Percentiles rank a stretch among this genome's conserved stretches.
phyloP scores from a whole-genome alignment of 2,888 invertebrate species.

The Cremastinae sp. region DNA sequence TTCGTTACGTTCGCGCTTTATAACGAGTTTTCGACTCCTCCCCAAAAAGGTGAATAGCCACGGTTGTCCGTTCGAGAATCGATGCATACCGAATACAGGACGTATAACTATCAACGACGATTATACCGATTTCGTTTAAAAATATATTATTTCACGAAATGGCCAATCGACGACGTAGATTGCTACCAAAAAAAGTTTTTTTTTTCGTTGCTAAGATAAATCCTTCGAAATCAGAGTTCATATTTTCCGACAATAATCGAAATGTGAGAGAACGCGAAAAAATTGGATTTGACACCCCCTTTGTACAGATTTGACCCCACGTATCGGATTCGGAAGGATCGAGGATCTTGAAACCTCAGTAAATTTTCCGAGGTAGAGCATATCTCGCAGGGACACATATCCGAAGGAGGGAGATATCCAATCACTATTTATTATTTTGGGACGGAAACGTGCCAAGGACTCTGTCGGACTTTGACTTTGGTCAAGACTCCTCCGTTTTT shows the following conservation, averaged over 20 bases:
- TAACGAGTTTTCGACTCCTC: constrained; percentile 44
- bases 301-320: constrained; percentile 23
- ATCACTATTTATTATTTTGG: constrained; percentile 61
- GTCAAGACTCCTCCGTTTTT: constrained; percentile 51
- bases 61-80: constrained; percentile 45
- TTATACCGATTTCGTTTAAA: not conserved
- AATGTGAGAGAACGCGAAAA: not conserved
- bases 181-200: no score
- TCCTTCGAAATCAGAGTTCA: no score
- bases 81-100: constrained; percentile 41
- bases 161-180: not conserved
- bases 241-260: not conserved
- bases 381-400: constrained; percentile 1
- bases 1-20: constrained; percentile 47
- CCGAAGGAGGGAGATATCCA: constrained; percentile 43
- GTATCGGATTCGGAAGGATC: constrained; percentile 30
- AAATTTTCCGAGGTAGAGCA: constrained; percentile 17
- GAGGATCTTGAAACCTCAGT: constrained; percentile 16
- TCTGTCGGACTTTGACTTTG: constrained; percentile 31
- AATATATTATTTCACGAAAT: constrained; percentile 22
- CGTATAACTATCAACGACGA: constrained; percentile 24
- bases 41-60: constrained; percentile 42
- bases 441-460: constrained; percentile 45
- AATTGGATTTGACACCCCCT: not conserved
- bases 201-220: no score